Percentiles rank a stretch among this genome's conserved stretches.
Evolutionary conservation across 1,140 invertebrate species (phyloP).

Genomic region (Brachionus paranguensis): DNA sequence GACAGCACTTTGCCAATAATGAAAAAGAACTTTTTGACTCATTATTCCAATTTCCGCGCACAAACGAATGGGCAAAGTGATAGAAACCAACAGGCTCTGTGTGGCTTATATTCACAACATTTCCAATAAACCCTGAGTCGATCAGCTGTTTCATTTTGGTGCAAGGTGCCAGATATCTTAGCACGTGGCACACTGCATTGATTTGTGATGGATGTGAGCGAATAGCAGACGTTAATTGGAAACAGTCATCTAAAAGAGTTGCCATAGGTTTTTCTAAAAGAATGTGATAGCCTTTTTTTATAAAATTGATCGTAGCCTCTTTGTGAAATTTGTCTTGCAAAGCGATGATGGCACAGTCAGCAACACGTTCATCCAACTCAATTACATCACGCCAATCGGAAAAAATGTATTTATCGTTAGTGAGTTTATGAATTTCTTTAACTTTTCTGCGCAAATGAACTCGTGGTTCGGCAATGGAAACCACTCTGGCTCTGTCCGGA

Average conservation of each 20-base stretch:
- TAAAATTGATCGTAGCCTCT: conserved; percentile 56
- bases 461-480: conserved; percentile 52
- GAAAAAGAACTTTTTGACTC: conserved; percentile 53
- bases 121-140: conserved; percentile 53
- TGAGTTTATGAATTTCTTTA: conserved; percentile 43
- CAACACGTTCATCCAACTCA: conserved; percentile 46
- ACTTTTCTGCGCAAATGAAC: conserved; percentile 45
- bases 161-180: conserved; percentile 53
- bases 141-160: conserved; percentile 55
- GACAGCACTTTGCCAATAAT: conserved; percentile 58
- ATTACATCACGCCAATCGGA: conserved; percentile 44
- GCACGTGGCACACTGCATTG: conserved; percentile 56
- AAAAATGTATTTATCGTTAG: conserved; percentile 43
- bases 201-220: conserved; percentile 44
- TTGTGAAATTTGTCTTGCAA: conserved; percentile 55
- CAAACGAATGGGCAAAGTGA: conserved; percentile 59
- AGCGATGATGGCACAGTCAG: conserved; percentile 55
- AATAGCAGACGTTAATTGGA: conserved; percentile 52
- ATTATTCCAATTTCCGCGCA: conserved; percentile 58
- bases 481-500: conserved; percentile 46
- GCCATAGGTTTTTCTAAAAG: conserved; percentile 59
- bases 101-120: conserved; percentile 57
- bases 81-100: conserved; percentile 57
- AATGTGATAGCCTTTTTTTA: conserved; percentile 57
- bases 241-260: conserved; percentile 53